These are phyloP conservation scores for Channallabes apus DNA, from an alignment of 2,797 vertebrate species.

Conservation along the genomic window DNA sequence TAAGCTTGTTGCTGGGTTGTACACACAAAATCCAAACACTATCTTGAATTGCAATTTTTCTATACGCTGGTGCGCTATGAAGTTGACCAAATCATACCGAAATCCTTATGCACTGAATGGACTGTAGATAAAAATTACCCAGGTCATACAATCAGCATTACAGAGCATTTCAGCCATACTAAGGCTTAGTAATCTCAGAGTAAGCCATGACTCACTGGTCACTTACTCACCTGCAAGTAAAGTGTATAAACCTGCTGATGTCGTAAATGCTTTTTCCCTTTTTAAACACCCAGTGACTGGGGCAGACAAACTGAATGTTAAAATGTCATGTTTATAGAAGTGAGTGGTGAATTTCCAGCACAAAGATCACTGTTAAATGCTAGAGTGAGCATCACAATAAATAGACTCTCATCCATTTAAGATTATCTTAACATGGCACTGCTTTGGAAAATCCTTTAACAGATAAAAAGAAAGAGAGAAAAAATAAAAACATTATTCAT, in stretches of 20 bases:
- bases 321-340: neutral
- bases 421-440: neutral
- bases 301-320: neutral
- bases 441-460: neutral
- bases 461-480: neutral
- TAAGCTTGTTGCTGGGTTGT: neutral
- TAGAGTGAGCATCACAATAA: neutral
- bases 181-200: neutral
- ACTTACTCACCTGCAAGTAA: neutral
- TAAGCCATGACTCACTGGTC: neutral
- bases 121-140: neutral
- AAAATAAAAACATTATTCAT: no score
- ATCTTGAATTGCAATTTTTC: neutral
- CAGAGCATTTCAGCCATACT: neutral
- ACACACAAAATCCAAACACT: neutral
- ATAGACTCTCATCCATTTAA: neutral
- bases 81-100: neutral
- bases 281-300: neutral
- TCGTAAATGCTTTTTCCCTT: neutral
- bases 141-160: neutral
- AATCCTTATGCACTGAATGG: neutral
- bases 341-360: neutral
- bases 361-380: neutral
- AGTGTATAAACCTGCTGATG: neutral
- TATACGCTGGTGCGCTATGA: neutral